These are phyloP conservation scores for Diplodus sargus DNA, from an alignment of 2,797 vertebrate species.

Conservation along the genomic window DNA sequence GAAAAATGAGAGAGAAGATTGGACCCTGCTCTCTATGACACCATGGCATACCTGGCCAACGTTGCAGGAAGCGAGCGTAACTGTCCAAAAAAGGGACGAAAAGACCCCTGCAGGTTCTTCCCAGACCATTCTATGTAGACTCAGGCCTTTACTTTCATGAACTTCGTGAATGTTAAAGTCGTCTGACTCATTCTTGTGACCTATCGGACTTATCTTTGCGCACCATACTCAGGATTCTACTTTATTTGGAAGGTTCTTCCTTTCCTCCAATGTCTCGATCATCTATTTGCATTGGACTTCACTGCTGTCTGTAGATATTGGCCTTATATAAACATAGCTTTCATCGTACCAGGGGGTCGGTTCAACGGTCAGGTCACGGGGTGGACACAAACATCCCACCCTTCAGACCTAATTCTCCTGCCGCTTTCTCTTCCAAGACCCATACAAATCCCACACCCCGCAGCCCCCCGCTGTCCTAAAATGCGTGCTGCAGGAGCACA, in stretches of 20 bases:
- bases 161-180: background rate
- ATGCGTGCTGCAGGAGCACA: conserved; percentile 40
- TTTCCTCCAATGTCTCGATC: conserved; percentile 48
- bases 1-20: background rate
- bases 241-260: conserved; percentile 50
- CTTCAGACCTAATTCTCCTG: conserved; percentile 49
- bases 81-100: conserved; percentile 3
- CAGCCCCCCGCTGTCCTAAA: conserved; percentile 48
- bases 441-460: conserved; percentile 50
- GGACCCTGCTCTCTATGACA: background rate
- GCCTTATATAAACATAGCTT: conserved; percentile 67
- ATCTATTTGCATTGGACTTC: conserved; percentile 69
- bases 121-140: background rate
- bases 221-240: conserved; percentile 49
- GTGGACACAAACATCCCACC: conserved; percentile 66
- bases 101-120: background rate
- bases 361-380: conserved; percentile 63
- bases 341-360: conserved; percentile 64
- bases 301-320: conserved; percentile 60
- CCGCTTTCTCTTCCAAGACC: conserved; percentile 49
- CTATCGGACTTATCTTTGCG: conserved; percentile 47
- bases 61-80: background rate
- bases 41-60: background rate
- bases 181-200: conserved; percentile 18
- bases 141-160: conserved; percentile 3